A percentile compares a stretch with the other conserved stretches of the same genome.
These are phyloP conservation scores for Hecatera dysodea DNA, from an alignment of 2,888 invertebrate genomes.

Conservation along the genomic window DNA sequence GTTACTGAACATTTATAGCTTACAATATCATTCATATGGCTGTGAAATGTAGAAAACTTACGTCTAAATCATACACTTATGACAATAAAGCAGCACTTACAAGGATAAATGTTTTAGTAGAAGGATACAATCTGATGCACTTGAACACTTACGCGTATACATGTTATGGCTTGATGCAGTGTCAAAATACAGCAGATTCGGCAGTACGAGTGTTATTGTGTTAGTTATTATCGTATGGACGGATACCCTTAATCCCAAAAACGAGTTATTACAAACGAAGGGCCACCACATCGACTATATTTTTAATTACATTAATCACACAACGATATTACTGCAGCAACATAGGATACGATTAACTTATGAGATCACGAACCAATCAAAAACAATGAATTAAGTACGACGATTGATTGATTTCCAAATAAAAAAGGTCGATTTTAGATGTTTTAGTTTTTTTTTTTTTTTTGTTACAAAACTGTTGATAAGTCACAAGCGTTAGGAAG, in stretches of 20 bases:
- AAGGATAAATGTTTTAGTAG: conserved; percentile 49
- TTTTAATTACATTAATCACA: conserved; percentile 50
- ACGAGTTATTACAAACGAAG: conserved; percentile 61
- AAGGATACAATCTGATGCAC: conserved; percentile 48
- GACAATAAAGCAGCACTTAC: conserved; percentile 42
- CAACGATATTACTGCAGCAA: conserved; percentile 49
- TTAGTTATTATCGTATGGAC: conserved; percentile 75
- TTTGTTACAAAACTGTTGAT: conserved; percentile 42
- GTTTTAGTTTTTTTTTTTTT: no score
- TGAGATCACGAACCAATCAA: conserved; percentile 87
- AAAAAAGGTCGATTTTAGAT: conserved; percentile 33
- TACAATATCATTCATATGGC: conserved; percentile 65
- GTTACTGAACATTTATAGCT: conserved; percentile 53
- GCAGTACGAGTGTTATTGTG: conserved; percentile 58
- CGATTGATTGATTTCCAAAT: conserved; percentile 56
- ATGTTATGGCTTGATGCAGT: conserved; percentile 46
- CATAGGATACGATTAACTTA: conserved; percentile 72
- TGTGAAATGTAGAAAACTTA: conserved; percentile 63
- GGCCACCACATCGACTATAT: conserved; percentile 73
- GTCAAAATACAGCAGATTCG: conserved; percentile 45
- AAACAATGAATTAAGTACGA: conserved; percentile 64
- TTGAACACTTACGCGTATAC: conserved; percentile 39
- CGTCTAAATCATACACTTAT: conserved; percentile 59
- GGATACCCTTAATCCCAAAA: conserved; percentile 73
- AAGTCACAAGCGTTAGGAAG: conserved; percentile 59